These are phyloP conservation scores for Nipponacmea schrenckii DNA, from an alignment of 2,888 invertebrate species.

Conservation along the genomic window DNA sequence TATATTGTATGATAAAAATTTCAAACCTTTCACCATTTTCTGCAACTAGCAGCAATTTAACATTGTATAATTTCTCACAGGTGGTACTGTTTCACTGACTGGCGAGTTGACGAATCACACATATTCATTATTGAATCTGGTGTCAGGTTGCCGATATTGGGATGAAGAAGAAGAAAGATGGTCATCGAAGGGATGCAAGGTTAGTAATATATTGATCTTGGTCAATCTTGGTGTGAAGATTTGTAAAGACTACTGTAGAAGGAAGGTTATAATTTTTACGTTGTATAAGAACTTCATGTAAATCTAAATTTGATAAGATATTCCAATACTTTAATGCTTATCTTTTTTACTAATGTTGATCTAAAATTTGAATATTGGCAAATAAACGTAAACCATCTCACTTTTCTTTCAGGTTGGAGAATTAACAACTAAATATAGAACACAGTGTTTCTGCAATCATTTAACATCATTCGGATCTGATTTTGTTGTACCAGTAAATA, in stretches of 20 bases:
- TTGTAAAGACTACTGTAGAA: too few relatives aligned
- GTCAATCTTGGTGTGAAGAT: not conserved
- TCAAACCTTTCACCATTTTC: not conserved
- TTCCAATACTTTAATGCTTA: too few relatives aligned
- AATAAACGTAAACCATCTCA: not conserved
- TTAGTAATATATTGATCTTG: conserved; percentile 23
- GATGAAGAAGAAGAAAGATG: conserved; percentile 55
- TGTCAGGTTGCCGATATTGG: conserved; percentile 63
- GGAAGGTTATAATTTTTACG: not conserved
- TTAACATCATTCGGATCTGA: conserved; percentile 67
- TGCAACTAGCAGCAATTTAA: too few relatives aligned
- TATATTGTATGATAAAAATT: too few relatives aligned
- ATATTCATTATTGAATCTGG: conserved; percentile 53
- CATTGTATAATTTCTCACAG: conserved; percentile 26
- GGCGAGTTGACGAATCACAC: conserved; percentile 47
- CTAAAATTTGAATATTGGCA: too few relatives aligned
- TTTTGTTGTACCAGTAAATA: conserved; percentile 66
- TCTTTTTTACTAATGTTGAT: too few relatives aligned
- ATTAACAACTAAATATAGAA: conserved; percentile 55
- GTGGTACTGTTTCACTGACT: conserved; percentile 42
- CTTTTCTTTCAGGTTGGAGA: conserved; percentile 52
- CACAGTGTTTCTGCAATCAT: conserved; percentile 64
- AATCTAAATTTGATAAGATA: not conserved
- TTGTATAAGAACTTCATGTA: not conserved
- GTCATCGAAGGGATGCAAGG: conserved; percentile 58